Percentiles rank a stretch among this genome's conserved stretches.
Conservation (phyloP, 2,797 vertebrate species). For the Lepidocolaptes lacrymiger region DNA sequence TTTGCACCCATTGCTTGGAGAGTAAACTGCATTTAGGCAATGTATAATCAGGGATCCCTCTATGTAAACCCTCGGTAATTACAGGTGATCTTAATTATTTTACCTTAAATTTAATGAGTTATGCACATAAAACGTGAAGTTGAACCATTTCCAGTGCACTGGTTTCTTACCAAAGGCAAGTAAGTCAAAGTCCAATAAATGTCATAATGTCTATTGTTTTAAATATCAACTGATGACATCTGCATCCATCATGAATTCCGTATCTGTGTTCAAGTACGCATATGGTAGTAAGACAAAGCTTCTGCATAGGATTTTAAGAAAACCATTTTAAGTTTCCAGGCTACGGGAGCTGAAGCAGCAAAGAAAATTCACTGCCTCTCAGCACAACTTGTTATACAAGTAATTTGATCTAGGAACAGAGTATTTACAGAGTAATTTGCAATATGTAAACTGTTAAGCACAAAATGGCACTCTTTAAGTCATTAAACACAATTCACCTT, state of each 20-base stretch:
- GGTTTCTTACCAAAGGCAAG: background rate
- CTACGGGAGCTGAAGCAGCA: background rate
- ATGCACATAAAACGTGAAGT: background rate
- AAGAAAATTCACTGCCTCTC: background rate
- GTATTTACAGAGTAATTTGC: slow-evolving; percentile 60
- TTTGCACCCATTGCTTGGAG: background rate
- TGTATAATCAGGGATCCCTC: background rate
- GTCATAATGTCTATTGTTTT: background rate
- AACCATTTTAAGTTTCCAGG: background rate
- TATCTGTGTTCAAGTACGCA: background rate
- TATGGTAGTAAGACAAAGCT: background rate
- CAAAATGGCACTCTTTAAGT: slow-evolving; percentile 54
- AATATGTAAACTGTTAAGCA: slow-evolving; percentile 59
- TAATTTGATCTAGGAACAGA: slow-evolving; percentile 56
- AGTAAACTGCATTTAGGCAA: background rate
- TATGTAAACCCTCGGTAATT: background rate
- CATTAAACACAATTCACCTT: slow-evolving; percentile 67
- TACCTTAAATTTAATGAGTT: background rate
- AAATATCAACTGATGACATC: background rate
- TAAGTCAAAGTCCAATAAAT: background rate
- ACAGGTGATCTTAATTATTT: background rate
- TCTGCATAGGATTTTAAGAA: background rate
- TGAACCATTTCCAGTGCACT: background rate
- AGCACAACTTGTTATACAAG: slow-evolving; percentile 46
- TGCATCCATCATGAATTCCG: background rate